Conservation (phyloP, 2,113 vertebrate genomes). For the Crocuta crocuta region DNA sequence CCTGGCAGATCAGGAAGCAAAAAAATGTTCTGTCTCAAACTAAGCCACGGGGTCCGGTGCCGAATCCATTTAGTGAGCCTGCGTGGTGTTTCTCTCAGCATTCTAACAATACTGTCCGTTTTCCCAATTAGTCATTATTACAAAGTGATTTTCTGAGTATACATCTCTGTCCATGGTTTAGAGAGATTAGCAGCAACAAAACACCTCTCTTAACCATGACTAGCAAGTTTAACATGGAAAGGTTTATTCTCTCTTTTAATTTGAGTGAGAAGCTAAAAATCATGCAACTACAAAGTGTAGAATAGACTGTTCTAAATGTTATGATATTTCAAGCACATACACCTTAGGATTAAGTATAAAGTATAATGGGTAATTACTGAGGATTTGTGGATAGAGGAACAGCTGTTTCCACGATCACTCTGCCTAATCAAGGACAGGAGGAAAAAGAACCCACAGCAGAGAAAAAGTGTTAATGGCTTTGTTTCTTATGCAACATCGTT, state of each 20-base stretch:
- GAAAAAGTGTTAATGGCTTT: background rate
- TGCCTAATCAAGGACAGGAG: background rate
- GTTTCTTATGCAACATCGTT: background rate
- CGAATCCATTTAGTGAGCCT: background rate
- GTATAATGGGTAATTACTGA: background rate
- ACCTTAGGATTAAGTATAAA: background rate
- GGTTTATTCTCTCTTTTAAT: background rate
- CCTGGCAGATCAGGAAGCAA: background rate
- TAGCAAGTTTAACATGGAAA: background rate
- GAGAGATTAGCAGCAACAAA: background rate
- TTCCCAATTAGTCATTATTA: background rate
- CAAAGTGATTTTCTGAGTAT: background rate
- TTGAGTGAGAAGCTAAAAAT: background rate
- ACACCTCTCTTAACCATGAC: background rate
- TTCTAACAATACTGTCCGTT: background rate
- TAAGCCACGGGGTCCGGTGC: background rate
- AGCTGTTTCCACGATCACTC: background rate
- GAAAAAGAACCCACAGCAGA: background rate
- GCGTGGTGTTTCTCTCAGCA: background rate
- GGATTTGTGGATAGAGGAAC: background rate
- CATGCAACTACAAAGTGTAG: background rate
- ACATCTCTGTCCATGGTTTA: background rate
- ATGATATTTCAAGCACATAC: background rate
- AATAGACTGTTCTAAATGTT: background rate
- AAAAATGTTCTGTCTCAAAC: background rate